Evolutionary conservation across 1,140 invertebrate genomes (phyloP).

Genomic region (Drosophila parvula): DNA sequence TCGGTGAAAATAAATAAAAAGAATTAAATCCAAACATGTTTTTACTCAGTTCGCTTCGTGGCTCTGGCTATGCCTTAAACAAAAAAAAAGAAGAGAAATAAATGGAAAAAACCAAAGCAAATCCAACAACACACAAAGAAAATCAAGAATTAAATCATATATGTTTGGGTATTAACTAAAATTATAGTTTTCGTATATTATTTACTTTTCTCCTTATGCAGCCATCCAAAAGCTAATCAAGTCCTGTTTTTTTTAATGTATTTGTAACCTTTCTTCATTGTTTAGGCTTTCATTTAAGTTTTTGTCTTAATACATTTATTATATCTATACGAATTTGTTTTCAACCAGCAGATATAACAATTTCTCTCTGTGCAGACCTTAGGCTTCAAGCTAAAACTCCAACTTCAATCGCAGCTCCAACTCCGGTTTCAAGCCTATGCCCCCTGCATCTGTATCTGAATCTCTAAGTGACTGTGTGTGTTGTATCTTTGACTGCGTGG

Average conservation of each 20-base stretch:
- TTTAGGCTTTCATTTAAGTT: not conserved
- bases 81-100: slow-evolving; percentile 23
- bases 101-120: slow-evolving; percentile 39
- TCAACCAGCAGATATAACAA: too few species aligned
- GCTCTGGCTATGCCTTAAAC: slow-evolving; percentile 50
- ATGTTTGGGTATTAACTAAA: not conserved
- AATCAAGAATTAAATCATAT: not conserved
- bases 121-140: slow-evolving; percentile 32
- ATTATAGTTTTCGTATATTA: too few species aligned
- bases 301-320: not conserved
- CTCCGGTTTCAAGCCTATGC: slow-evolving; percentile 70
- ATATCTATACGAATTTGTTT: too few species aligned
- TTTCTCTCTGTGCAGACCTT: slow-evolving; percentile 19
- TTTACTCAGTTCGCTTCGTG: slow-evolving; percentile 60
- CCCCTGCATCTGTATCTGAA: slow-evolving; percentile 48
- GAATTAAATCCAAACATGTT: slow-evolving; percentile 81
- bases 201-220: too few species aligned
- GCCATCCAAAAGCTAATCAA: too few species aligned
- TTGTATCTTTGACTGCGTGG: slow-evolving; percentile 60
- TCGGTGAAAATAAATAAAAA: slow-evolving; percentile 70
- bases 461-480: slow-evolving; percentile 38
- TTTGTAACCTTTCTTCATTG: not conserved
- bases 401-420: slow-evolving; percentile 49
- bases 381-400: slow-evolving; percentile 31
- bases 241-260: too few species aligned